phyloP scores from a whole-genome alignment of 2,888 invertebrate species.

The Malthinus seriepunctatus region DNA sequence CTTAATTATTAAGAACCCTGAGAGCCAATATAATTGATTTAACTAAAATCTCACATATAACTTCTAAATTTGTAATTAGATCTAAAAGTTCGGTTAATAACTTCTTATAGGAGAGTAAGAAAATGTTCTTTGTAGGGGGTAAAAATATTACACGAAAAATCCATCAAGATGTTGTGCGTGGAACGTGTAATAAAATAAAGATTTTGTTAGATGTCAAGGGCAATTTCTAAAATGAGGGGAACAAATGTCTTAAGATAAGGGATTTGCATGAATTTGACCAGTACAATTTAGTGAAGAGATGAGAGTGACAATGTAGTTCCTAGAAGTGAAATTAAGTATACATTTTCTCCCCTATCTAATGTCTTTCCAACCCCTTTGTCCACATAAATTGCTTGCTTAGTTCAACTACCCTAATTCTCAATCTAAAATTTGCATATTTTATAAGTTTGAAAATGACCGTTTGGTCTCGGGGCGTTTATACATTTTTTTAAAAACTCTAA shows the following conservation, averaged over 20 bases:
- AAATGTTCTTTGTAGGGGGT: not conserved
- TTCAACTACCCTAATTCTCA: slow-evolving; percentile 43
- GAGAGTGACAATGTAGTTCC: slow-evolving; percentile 26
- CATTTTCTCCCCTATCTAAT: slow-evolving; percentile 49
- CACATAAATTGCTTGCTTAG: slow-evolving; percentile 50
- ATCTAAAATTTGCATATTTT: slow-evolving; percentile 43
- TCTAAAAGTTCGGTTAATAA: too few relatives aligned
- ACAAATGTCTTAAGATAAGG: not conserved
- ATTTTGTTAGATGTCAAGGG: not conserved
- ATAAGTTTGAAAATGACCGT: slow-evolving; percentile 35
- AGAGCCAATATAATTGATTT: not conserved
- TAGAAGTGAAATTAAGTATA: slow-evolving; percentile 46
- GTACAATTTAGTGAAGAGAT: slow-evolving; percentile 18
- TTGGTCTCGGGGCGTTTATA: slow-evolving; percentile 17
- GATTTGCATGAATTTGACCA: slow-evolving; percentile 20
- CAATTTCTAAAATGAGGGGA: not conserved
- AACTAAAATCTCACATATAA: too few relatives aligned
- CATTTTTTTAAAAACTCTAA: not conserved
- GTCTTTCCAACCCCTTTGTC: slow-evolving; percentile 48
- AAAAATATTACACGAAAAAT: slow-evolving; percentile 13
- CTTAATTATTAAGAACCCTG: slow-evolving; percentile 15
- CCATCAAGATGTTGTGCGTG: slow-evolving; percentile 21
- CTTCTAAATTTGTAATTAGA: too few relatives aligned
- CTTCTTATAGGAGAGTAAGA: not conserved
- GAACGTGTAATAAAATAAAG: slow-evolving; percentile 7